Base-by-base conservation (phyloP, 1,140 invertebrate genomes). In the Amphibalanus amphitrite region DNA sequence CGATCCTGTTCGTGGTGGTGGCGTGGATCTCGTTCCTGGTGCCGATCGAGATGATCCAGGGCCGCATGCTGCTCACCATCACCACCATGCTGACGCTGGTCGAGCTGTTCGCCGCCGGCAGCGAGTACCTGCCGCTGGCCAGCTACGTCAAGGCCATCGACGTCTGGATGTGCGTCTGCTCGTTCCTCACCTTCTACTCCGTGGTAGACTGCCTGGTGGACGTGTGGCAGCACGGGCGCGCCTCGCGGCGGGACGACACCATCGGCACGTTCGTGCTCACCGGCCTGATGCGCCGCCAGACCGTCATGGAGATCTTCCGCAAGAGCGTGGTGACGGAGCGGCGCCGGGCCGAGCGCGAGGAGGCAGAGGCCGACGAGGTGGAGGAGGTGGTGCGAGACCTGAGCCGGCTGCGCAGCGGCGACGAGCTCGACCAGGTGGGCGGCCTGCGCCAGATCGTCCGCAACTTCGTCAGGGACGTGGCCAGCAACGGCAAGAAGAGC, bases 91-190 rank as follows among this genome's bases (percentile, higher is more conserved):
- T 75, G 20, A 74, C 73, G 26, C 47, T 72, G 30, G 70, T 69
- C 28, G 71, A 70, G 28, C 64, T 71, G 65, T 71, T 69, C 8
- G n/a, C 71, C 25, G 64, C 59, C 29, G 38, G 28, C 71, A 71
- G 71, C 28, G 29, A 29, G 40, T 40, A 69, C 67, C 67, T 47
- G 13, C 72, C 72, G 26, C 26, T 29, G 23, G 84, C 84, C 0
- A 78, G 85, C n/a, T 85, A 86, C 75, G 77, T 87, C 30, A 87
- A 88, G 76, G 86, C 85, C 74, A 84, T 88, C 28, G 87, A 89
- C 77, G 84, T 87, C 26, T 89, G 87, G 87, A 82, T 87, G 77
- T 84, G 87, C 75, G 84, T 82, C 17, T 88, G 88, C 78, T 86
- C 87, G 1, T 79, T 86, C 47, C 88, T 88, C 78, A 86, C 47